Conservation (phyloP, 2,888 invertebrate genomes). For the Erebia aethiops region DNA sequence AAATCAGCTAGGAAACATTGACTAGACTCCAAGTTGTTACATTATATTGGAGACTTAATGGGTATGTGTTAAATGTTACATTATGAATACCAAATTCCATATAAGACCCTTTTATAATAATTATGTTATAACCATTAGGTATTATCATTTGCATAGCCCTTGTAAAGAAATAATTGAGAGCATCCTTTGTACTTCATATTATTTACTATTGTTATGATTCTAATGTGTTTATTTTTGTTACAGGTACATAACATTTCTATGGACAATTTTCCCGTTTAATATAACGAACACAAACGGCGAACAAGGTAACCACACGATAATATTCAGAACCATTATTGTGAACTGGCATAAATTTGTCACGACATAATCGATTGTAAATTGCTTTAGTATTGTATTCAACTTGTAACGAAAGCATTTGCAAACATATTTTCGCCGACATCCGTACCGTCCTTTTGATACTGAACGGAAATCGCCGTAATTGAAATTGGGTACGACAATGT, state of each 20-base stretch:
- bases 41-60: too few relatives aligned
- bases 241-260: conserved; percentile 60
- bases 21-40: too few relatives aligned
- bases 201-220: conserved; percentile 38
- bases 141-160: too few relatives aligned
- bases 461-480: conserved; percentile 74
- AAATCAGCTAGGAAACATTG: neutral
- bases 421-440: conserved; percentile 57
- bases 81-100: too few relatives aligned
- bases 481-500: conserved; percentile 72
- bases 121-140: too few relatives aligned
- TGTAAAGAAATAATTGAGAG: too few relatives aligned
- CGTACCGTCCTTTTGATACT: conserved; percentile 64
- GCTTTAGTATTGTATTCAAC: conserved; percentile 48
- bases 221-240: conserved; percentile 53
- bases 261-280: conserved; percentile 41
- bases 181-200: too few relatives aligned
- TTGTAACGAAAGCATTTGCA: conserved; percentile 58
- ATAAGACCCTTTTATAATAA: too few relatives aligned
- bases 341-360: conserved; percentile 64
- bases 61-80: too few relatives aligned
- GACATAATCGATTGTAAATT: conserved; percentile 46
- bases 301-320: conserved; percentile 51
- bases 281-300: conserved; percentile 22
- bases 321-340: conserved; percentile 30